These are phyloP conservation scores for Amphimedon queenslandica DNA, from an alignment of 37 sponge, comb jelly and placozoan genomes.

Conservation along the genomic window DNA sequence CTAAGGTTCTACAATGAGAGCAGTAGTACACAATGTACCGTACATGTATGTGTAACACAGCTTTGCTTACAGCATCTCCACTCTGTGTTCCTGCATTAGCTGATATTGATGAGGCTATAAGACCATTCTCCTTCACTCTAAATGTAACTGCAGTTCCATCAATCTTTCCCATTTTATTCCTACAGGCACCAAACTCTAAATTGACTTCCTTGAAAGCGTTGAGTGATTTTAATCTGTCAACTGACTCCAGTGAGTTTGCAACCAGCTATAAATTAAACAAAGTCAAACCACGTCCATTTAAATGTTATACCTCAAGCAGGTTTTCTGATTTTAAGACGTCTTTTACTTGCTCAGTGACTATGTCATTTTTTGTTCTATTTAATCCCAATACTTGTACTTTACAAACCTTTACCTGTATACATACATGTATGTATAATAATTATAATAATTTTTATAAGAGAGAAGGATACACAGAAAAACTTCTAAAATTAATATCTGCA, in stretches of 20 bases:
- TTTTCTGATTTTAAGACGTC: constrained; percentile 32
- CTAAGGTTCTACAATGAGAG: constrained; percentile 23
- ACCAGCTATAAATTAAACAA: neutral
- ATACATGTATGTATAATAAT: no score
- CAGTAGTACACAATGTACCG: neutral
- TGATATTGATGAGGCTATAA: constrained; percentile 15
- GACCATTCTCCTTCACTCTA: constrained; percentile 49
- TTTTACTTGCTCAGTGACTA: constrained; percentile 67
- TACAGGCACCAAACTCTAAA: constrained; percentile 8
- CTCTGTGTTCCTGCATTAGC: constrained; percentile 68
- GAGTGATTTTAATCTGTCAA: constrained; percentile 22
- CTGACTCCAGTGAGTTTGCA: neutral
- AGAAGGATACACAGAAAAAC: no score
- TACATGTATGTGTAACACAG: neutral
- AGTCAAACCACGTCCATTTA: neutral
- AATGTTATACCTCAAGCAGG: constrained; percentile 23
- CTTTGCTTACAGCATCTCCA: constrained; percentile 59
- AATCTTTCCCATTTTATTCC: neutral
- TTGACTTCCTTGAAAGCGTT: constrained; percentile 42
- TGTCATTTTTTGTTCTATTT: constrained; percentile 52
- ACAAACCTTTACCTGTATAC: constrained; percentile 43
- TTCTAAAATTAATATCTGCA: no score
- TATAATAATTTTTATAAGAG: no score
- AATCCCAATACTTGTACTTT: constrained; percentile 45
- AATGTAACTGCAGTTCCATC: constrained; percentile 52